Evolutionary conservation across 2,888 invertebrate genomes (phyloP), one percentile per base, ranked within the genome.

Genomic region (Chrysomela aeneicollis): DNA sequence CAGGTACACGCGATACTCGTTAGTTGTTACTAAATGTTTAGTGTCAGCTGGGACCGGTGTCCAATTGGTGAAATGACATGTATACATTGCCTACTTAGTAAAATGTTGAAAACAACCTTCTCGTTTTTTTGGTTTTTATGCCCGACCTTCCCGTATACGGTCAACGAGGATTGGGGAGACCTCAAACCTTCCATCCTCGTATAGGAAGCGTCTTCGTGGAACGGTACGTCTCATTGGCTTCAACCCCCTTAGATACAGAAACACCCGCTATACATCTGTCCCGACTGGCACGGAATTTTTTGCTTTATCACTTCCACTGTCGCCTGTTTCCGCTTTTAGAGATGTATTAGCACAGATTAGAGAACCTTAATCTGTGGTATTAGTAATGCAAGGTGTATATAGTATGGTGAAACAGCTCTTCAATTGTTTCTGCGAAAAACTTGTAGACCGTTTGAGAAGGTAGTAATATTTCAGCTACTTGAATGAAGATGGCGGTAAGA

Each of bases 231-330:
- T n/a, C n/a, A n/a, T 49, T 37, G 79, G 78, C 67, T 71, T 60
- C 67, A 66, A 67, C 50, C 53, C 61, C 52, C 54, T 60, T 67
- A 67, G 59, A 51, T 64, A 47, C 67, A 52, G 51, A 59, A 64
- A 62, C 53, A 68, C 70, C 70, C 63, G 68, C 70, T 68, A n/a
- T n/a, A 42, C 12, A 42, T 42, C 51, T 81, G 84, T 85, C 85
- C 86, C 85, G 84, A 85, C 85, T 86, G 85, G 86, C 85, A 86
- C 86, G 84, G 58, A 83, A 76, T 15, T n/a, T 79, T 80, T 77
- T 73, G 78, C 75, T 80, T 74, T 76, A 66, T 75, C 73, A 73
- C 74, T 69, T 68, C 70, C 66, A 62, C 55, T 47, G 46, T 52
- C 37, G 61, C 61, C 58, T 61, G 46, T 47, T 53, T 54, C 30